phyloP scores from a whole-genome alignment of 2,888 invertebrate species.

The Melanostoma scalare region DNA sequence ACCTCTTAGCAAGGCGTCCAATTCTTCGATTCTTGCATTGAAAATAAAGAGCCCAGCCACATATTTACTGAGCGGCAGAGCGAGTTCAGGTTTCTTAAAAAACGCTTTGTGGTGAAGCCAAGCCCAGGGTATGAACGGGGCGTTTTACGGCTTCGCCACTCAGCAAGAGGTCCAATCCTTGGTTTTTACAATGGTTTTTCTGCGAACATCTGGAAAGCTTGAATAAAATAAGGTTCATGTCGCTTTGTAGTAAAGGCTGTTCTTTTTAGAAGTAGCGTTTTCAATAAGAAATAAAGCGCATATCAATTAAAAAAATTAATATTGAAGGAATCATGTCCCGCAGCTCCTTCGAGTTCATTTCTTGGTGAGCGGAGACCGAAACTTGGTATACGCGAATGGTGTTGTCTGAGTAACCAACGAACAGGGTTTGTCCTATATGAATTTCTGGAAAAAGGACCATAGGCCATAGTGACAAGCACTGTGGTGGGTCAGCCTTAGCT shows the following conservation, averaged over 20 bases:
- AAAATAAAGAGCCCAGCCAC: too few species aligned
- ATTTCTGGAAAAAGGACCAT: too few species aligned
- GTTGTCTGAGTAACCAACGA: conserved; percentile 99
- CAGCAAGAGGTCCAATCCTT: too few species aligned
- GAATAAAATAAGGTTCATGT: conserved; percentile 43
- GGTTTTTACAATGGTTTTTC: too few species aligned
- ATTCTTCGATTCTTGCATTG: too few species aligned
- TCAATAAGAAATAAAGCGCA: conserved; percentile 78
- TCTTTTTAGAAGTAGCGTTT: conserved; percentile 74
- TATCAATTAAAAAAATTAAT: conserved; percentile 63
- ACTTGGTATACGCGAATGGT: conserved; percentile 99
- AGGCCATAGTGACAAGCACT: conserved; percentile 97
- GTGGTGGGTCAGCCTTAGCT: conserved; percentile 95
- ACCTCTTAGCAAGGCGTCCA: too few species aligned
- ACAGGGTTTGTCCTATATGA: conserved; percentile 99
- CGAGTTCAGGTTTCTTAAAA: too few species aligned
- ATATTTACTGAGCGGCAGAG: too few species aligned
- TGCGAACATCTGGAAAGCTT: too few species aligned
- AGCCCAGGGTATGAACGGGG: too few species aligned
- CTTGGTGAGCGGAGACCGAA: conserved; percentile 90
- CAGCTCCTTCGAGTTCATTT: background rate
- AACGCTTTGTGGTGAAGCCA: too few species aligned
- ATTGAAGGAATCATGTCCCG: conserved; percentile 18
- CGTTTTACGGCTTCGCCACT: too few species aligned
- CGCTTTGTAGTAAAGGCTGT: conserved; percentile 74